These are phyloP conservation scores for Zaprionus taronus DNA, from an alignment of 1,140 invertebrate genomes.

Conservation along the genomic window DNA sequence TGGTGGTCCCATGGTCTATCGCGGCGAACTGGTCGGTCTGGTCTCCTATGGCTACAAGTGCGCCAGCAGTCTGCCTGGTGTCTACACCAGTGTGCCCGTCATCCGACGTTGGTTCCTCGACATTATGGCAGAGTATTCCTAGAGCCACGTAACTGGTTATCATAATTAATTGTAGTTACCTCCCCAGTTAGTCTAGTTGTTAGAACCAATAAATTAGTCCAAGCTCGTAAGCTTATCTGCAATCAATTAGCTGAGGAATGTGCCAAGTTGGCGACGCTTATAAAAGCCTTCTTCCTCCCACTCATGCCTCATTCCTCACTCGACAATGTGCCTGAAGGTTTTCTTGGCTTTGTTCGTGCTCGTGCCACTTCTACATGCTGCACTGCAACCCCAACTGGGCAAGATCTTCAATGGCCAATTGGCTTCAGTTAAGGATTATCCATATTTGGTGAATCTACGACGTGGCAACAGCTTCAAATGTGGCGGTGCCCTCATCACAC, in stretches of 20 bases:
- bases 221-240: constrained; percentile 39
- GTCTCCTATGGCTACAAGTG: constrained; percentile 62
- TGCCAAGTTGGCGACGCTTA: not conserved
- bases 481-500: constrained; percentile 63
- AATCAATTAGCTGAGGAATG: constrained; percentile 65
- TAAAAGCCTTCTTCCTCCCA: not conserved
- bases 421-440: constrained; percentile 24
- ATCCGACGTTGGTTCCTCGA: constrained; percentile 55
- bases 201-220: constrained; percentile 41
- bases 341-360: constrained; percentile 7
- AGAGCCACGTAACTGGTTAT: constrained; percentile 4
- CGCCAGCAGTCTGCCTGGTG: constrained; percentile 53
- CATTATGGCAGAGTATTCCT: constrained; percentile 35
- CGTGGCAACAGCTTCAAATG: constrained; percentile 43
- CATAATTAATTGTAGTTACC: constrained; percentile 5
- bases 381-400: not conserved
- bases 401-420: constrained; percentile 56
- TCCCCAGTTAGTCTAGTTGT: not conserved
- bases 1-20: constrained; percentile 63
- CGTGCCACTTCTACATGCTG: not conserved
- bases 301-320: not conserved
- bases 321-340: constrained; percentile 26
- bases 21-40: constrained; percentile 51
- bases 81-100: constrained; percentile 63
- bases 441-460: constrained; percentile 65